Evolutionary conservation across 2,113 vertebrate genomes (phyloP).

Genomic region (Dolichallabes microphthalmus): DNA sequence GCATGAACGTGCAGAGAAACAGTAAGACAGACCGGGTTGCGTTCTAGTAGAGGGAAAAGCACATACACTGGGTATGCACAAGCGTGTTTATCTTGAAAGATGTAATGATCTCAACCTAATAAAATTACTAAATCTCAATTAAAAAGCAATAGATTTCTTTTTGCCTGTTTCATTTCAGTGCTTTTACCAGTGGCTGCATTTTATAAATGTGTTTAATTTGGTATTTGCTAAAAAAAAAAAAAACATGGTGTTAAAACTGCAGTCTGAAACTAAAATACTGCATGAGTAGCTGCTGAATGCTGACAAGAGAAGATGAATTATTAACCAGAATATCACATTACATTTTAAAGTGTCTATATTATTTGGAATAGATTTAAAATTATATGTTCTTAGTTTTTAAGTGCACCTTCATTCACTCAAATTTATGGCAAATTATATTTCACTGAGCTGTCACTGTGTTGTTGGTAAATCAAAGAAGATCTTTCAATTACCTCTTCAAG

Average conservation of each 20-base stretch:
- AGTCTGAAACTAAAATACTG: not conserved
- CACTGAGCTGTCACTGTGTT: no score
- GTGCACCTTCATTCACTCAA: not conserved
- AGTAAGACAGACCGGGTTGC: not conserved
- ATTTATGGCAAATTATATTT: not conserved
- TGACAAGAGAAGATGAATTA: not conserved
- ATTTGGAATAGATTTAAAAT: not conserved
- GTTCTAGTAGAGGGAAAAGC: not conserved
- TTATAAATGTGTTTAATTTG: not conserved
- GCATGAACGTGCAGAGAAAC: not conserved
- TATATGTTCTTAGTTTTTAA: not conserved
- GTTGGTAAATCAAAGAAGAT: no score
- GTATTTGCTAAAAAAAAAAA: not conserved
- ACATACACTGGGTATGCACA: not conserved
- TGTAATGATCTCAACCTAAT: conserved; percentile 4
- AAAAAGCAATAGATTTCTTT: conserved; percentile 8
- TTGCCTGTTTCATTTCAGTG: not conserved
- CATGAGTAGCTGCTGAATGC: not conserved
- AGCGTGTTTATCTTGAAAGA: not conserved
- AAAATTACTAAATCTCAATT: conserved; percentile 23
- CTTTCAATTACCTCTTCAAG: no score
- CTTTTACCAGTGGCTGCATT: not conserved
- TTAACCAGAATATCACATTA: not conserved
- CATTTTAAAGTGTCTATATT: not conserved
- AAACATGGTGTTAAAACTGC: not conserved